Conservation (phyloP, 2,113 vertebrate species). For the Gambusia affinis region DNA sequence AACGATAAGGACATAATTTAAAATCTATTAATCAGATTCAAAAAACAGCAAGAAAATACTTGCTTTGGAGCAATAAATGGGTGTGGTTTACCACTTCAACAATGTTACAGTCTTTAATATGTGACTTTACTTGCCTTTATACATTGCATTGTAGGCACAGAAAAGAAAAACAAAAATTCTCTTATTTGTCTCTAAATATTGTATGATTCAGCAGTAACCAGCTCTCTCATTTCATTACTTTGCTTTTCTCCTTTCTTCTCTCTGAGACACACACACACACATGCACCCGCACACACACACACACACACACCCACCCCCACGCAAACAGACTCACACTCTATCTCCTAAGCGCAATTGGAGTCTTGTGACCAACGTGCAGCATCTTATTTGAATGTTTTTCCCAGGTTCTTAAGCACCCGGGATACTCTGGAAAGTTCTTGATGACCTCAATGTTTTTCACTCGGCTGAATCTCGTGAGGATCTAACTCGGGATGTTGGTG, state of each 20-base stretch:
- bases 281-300: not conserved
- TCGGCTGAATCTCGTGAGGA: slow-evolving; percentile 74
- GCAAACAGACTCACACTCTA: slow-evolving; percentile 51
- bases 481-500: slow-evolving; percentile 68
- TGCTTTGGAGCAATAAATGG: not conserved
- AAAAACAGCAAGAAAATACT: slow-evolving; percentile 3
- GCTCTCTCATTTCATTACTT: slow-evolving; percentile 74
- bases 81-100: not conserved
- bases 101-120: not conserved
- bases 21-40: not conserved
- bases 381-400: slow-evolving; percentile 87
- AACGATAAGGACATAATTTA: slow-evolving; percentile 31
- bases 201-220: slow-evolving; percentile 72
- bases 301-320: not conserved
- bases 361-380: slow-evolving; percentile 86
- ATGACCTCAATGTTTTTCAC: slow-evolving; percentile 80
- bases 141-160: not conserved
- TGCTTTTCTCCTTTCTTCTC: slow-evolving; percentile 15
- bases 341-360: slow-evolving; percentile 66
- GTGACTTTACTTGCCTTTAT: not conserved
- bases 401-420: slow-evolving; percentile 72
- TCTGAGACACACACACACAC: not conserved
- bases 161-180: not conserved
- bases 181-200: slow-evolving; percentile 52
- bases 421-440: slow-evolving; percentile 69